Evolutionary conservation across 2,113 vertebrate species (phyloP).

Genomic region (Amphiprion ocellaris): DNA sequence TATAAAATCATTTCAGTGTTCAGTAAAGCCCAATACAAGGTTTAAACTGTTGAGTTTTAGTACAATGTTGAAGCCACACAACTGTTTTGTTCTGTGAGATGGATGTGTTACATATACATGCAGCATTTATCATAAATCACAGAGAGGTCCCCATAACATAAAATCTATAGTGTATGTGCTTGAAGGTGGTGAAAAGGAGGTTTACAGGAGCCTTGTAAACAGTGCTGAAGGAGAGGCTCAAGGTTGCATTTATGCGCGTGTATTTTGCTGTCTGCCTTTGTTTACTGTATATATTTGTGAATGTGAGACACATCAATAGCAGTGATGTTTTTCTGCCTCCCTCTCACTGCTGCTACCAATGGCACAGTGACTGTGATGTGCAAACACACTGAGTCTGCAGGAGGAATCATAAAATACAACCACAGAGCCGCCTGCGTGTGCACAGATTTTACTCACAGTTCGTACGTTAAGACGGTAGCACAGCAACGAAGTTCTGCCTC

Average conservation of each 20-base stretch:
- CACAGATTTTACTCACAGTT: background rate
- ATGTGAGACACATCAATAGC: constrained; percentile 9
- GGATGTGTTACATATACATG: constrained; percentile 14
- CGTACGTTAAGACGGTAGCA: background rate
- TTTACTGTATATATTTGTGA: constrained; percentile 19
- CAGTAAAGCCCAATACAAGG: constrained; percentile 29
- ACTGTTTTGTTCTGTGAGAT: background rate
- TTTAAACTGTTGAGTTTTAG: constrained; percentile 47
- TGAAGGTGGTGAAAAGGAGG: background rate
- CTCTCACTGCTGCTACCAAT: background rate
- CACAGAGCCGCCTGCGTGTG: background rate
- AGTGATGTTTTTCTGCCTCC: constrained; percentile 1
- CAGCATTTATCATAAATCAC: constrained; percentile 42
- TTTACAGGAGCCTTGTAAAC: constrained; percentile 40
- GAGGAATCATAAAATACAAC: constrained; percentile 3
- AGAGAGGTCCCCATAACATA: constrained; percentile 34
- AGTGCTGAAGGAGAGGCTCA: constrained; percentile 22
- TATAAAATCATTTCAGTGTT: constrained; percentile 16
- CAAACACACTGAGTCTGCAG: background rate
- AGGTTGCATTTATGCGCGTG: constrained; percentile 35
- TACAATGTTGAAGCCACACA: background rate
- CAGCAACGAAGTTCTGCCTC: background rate
- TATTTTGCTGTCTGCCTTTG: background rate
- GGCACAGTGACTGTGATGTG: background rate
- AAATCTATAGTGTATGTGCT: constrained; percentile 44